Conservation (phyloP, 2,888 invertebrate genomes). For the Andricus quercusramuli region DNA sequence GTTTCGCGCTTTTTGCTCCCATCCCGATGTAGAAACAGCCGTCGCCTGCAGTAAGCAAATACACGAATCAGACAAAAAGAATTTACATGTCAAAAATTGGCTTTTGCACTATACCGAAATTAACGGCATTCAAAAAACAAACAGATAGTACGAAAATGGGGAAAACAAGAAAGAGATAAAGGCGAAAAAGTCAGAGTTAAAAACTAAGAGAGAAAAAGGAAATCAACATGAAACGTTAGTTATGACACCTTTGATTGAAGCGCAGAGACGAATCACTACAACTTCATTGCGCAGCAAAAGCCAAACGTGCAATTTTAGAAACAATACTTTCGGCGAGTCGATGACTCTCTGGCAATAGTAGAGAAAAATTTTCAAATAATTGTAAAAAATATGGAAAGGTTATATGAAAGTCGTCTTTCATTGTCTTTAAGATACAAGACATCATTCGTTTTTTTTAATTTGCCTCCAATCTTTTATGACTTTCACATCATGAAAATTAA, state of each 20-base stretch:
- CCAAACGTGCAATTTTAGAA: conserved; percentile 69
- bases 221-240: conserved; percentile 55
- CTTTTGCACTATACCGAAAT: conserved; percentile 48
- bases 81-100: conserved; percentile 45
- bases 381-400: conserved; percentile 43
- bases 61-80: conserved; percentile 79
- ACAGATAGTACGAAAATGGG: conserved; percentile 44
- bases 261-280: conserved; percentile 64
- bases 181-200: conserved; percentile 18
- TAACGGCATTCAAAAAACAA: conserved; percentile 33
- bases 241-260: conserved; percentile 56
- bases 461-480: background rate
- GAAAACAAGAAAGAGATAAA: conserved; percentile 30
- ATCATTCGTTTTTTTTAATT: background rate
- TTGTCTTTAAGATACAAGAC: background rate
- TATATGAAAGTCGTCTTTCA: background rate
- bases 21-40: conserved; percentile 98
- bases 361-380: conserved; percentile 8
- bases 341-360: conserved; percentile 61
- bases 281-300: conserved; percentile 71
- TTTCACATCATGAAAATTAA: background rate
- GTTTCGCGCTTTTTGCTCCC: conserved; percentile 90
- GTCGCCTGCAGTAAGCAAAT: conserved; percentile 97
- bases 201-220: conserved; percentile 41
- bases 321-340: conserved; percentile 64